Evolutionary conservation across 2,113 vertebrate genomes (phyloP).

Genomic region (Oryzias javanicus): DNA sequence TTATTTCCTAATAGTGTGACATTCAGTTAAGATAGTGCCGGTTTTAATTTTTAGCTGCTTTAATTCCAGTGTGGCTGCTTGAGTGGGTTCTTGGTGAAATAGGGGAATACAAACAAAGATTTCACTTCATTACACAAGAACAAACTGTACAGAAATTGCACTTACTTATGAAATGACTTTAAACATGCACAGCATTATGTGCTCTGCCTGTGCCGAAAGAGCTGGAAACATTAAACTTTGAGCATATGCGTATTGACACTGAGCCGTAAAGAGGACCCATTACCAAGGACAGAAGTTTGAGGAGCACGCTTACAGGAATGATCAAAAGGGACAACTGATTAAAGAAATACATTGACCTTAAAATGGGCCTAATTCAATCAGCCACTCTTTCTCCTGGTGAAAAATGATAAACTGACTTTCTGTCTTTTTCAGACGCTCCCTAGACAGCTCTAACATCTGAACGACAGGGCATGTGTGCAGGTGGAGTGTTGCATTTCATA

Average conservation of each 20-base stretch:
- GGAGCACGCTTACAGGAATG: conserved; percentile 54
- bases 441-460: conserved; percentile 14
- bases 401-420: conserved; percentile 49
- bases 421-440: conserved; percentile 15
- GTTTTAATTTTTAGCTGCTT: conserved; percentile 91
- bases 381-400: conserved; percentile 38
- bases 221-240: conserved; percentile 84
- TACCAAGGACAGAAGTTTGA: conserved; percentile 63
- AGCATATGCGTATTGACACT: conserved; percentile 47
- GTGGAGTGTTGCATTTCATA: conserved; percentile 41
- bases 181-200: conserved; percentile 97
- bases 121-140: conserved; percentile 98
- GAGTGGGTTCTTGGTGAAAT: conserved; percentile 95
- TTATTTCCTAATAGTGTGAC: conserved; percentile 68
- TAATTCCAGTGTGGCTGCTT: conserved; percentile 93
- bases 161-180: conserved; percentile 99
- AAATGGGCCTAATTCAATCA: conserved; percentile 70
- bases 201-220: conserved; percentile 86
- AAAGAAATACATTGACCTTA: conserved; percentile 75
- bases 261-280: conserved; percentile 58
- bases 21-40: conserved; percentile 75
- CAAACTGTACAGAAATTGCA: conserved; percentile 98
- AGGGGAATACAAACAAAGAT: conserved; percentile 97
- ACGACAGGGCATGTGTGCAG: background rate
- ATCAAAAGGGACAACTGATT: conserved; percentile 75